Conservation (phyloP, 2,888 invertebrate genomes). For the Pharmacophagus antenor region DNA sequence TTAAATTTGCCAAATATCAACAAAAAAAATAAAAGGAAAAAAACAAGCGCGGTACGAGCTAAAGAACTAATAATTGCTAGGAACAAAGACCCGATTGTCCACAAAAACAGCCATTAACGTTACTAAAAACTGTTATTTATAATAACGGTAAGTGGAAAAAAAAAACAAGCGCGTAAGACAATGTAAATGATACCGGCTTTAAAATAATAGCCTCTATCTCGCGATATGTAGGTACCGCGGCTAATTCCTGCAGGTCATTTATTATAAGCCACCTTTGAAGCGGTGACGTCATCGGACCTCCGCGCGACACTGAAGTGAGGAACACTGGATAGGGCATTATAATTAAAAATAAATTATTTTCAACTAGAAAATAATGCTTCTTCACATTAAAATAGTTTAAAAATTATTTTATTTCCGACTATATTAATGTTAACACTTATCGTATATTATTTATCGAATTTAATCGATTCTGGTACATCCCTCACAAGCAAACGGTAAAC, state of each 20-base stretch:
- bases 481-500: too few species aligned
- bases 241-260: slow-evolving; percentile 49
- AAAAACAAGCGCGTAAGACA: slow-evolving; percentile 26
- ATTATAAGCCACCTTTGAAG: slow-evolving; percentile 45
- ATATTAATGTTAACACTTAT: too few species aligned
- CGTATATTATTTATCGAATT: too few species aligned
- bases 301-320: slow-evolving; percentile 28
- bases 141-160: slow-evolving; percentile 7
- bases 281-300: slow-evolving; percentile 47
- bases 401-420: too few species aligned
- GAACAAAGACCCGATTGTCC: slow-evolving; percentile 25
- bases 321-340: slow-evolving; percentile 34
- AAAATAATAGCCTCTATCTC: slow-evolving; percentile 30
- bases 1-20: too few species aligned
- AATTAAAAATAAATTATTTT: neutral
- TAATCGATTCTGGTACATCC: too few species aligned
- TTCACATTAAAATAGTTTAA: too few species aligned
- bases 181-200: slow-evolving; percentile 30
- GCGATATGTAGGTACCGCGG: slow-evolving; percentile 32
- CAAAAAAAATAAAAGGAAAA: neutral
- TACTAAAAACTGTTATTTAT: slow-evolving; percentile 29
- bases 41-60: neutral
- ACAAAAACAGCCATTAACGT: slow-evolving; percentile 29
- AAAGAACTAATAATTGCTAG: slow-evolving; percentile 21
- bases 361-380: too few species aligned